Percentiles rank a stretch among this genome's conserved stretches.
These are phyloP conservation scores for Ophioninae sp. DNA, from an alignment of 2,888 invertebrate species.

Conservation along the genomic window DNA sequence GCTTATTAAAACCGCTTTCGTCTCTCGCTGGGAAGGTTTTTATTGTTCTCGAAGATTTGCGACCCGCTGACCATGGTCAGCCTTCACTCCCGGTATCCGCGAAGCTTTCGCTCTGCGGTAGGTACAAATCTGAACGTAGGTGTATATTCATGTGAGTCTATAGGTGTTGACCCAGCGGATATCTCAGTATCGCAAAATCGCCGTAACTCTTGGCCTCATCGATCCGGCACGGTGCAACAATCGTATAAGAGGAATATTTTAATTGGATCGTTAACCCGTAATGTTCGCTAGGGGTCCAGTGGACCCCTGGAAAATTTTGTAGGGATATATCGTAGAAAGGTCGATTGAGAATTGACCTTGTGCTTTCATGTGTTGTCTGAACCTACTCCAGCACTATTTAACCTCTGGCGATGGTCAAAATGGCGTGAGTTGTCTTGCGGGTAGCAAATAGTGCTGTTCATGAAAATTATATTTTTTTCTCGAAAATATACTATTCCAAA, in stretches of 20 bases:
- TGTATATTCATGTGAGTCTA: neutral
- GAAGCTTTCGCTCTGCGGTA: conserved; percentile 54
- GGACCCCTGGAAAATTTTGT: too few relatives aligned
- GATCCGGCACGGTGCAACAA: conserved; percentile 5
- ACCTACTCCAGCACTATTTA: too few relatives aligned
- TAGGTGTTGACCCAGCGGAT: conserved; percentile 50
- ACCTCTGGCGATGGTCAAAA: conserved; percentile 13
- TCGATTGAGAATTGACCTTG: too few relatives aligned
- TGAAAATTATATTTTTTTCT: too few relatives aligned
- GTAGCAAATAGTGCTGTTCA: too few relatives aligned
- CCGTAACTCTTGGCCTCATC: neutral
- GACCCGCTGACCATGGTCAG: conserved; percentile 51
- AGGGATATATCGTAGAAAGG: too few relatives aligned
- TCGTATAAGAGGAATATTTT: conserved; percentile 33
- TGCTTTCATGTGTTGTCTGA: too few relatives aligned
- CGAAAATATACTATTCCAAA: too few relatives aligned
- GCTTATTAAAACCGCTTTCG: conserved; percentile 58
- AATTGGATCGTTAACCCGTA: conserved; percentile 58
- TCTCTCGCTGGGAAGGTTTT: conserved; percentile 51
- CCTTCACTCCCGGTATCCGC: conserved; percentile 40
- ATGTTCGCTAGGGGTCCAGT: too few relatives aligned
- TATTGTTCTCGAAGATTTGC: conserved; percentile 61
- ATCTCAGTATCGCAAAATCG: conserved; percentile 18
- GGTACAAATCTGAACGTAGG: conserved; percentile 35
- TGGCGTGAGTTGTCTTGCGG: conserved; percentile 59